Conservation (phyloP, 2,888 invertebrate species). For the Xanthia icteritia region DNA sequence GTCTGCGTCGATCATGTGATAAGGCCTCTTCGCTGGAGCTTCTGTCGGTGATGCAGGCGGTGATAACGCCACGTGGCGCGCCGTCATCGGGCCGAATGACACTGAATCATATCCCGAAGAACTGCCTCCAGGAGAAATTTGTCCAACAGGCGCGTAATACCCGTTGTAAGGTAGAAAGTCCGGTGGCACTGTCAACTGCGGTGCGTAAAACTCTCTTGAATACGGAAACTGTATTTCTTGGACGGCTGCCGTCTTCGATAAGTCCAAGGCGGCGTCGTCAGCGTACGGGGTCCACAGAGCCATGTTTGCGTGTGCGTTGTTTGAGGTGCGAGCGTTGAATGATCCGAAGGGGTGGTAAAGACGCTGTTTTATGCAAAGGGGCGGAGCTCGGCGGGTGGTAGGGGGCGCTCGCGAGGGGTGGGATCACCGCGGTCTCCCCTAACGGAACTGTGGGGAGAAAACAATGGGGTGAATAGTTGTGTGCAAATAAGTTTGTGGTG, state of each 20-base stretch:
- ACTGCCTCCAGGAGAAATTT: conserved; percentile 71
- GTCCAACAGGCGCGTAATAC: conserved; percentile 63
- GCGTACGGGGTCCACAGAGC: conserved; percentile 85
- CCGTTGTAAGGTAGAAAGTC: conserved; percentile 43
- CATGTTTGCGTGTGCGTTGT: conserved; percentile 70
- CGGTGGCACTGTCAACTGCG: conserved; percentile 39
- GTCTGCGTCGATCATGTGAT: conserved; percentile 69
- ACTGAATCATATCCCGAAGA: conserved; percentile 68
- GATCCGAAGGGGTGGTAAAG: conserved; percentile 59
- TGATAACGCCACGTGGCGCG: conserved; percentile 62
- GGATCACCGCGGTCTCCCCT: conserved; percentile 48
- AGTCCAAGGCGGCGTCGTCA: conserved; percentile 77
- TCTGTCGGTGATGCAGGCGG: conserved; percentile 69
- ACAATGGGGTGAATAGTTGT: conserved; percentile 54
- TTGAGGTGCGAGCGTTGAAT: conserved; percentile 62
- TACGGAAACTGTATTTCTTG: conserved; percentile 41
- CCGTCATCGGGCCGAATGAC: conserved; percentile 41
- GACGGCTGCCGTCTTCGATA: conserved; percentile 70
- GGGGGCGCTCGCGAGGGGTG: conserved; percentile 26
- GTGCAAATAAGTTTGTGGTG: conserved; percentile 37
- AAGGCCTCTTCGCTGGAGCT: conserved; percentile 49
- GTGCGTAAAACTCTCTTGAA: conserved; percentile 13
- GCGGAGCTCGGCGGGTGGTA: conserved; percentile 46
- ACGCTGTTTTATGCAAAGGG: conserved; percentile 63
- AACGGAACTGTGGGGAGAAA: conserved; percentile 62